Evolutionary conservation across 2,888 invertebrate genomes (phyloP), one percentile per base, ranked within the genome.

Genomic region (Ypsolopha scabrella): DNA sequence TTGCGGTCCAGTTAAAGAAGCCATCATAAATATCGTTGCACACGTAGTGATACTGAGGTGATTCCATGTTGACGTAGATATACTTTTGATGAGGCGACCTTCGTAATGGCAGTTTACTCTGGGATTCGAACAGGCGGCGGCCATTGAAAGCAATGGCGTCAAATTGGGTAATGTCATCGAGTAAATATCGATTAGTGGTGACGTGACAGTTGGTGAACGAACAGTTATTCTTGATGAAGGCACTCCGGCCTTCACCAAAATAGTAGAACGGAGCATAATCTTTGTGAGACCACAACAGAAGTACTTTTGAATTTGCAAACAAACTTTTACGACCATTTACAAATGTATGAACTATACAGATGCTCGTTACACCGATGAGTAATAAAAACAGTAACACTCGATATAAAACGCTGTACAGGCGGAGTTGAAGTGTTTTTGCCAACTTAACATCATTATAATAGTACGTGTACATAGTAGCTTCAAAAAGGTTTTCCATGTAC

Each of bases 1-100:
- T 86, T 0, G 75, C 62, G 1, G 87, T 86, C 79, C 77, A 80
- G 56, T 87, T 86, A 46, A 87, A 87, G 53, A 72, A 85, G 6
- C 66, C 62, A n/a, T 87, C 75, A 38, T 66, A 83, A 14, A 53
- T 51, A 1, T 57, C 45, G 4, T 56, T 54, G 54, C 83, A 85
- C 0, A 78, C 62, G 0, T 85, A 83, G 52, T 66, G 72, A 54
- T 82, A 75, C 1, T 75, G 73, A 0, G 81, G 62, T 0, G 87
- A 86, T 58, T 87, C 87, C 65, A 73, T 72, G 50, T 75, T 78
- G 45, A 82, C 67, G 55, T 60, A 85, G 51, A 87, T 73, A 52
- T 79, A 87, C 57, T 76, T 78, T 52, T 87, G 87, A 11, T 69
- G 63, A 0, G 59, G 55, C 0, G 72, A 69, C 37, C 86, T 63